A percentile compares a stretch with the other conserved stretches of the same genome.
phyloP scores from a whole-genome alignment of 2,888 invertebrate genomes.

The Aelia acuminata region DNA sequence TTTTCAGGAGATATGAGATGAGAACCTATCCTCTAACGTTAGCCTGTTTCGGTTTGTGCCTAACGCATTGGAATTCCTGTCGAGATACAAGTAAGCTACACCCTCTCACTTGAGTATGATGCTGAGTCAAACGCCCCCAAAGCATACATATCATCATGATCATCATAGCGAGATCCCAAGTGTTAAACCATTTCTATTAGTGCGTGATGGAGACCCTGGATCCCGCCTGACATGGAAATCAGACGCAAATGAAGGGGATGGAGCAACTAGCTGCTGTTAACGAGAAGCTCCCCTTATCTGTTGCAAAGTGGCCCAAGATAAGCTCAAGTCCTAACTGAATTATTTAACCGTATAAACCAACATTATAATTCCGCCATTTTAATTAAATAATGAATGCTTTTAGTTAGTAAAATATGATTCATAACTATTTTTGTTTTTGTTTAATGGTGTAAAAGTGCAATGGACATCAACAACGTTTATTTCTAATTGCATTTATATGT shows the following conservation, averaged over 20 bases:
- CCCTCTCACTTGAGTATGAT: not conserved
- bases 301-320: slow-evolving; percentile 11
- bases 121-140: not conserved
- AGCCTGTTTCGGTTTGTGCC: no score
- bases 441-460: no score
- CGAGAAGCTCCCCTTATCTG: not conserved
- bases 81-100: no score
- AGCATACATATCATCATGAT: slow-evolving; percentile 26
- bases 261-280: not conserved
- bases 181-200: slow-evolving; percentile 42
- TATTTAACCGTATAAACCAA: slow-evolving; percentile 4
- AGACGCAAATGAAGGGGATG: slow-evolving; percentile 37
- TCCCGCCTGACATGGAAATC: slow-evolving; percentile 32
- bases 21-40: no score
- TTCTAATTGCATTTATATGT: no score
- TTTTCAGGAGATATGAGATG: no score
- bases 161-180: not conserved
- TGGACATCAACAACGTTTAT: no score
- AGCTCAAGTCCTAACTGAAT: not conserved
- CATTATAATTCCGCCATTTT: not conserved
- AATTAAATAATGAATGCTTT: not conserved
- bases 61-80: no score
- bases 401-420: not conserved
- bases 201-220: not conserved
- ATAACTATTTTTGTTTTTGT: no score